These are phyloP conservation scores for Triplophysa bombifrons DNA, from an alignment of 2,797 vertebrate genomes.

Conservation along the genomic window DNA sequence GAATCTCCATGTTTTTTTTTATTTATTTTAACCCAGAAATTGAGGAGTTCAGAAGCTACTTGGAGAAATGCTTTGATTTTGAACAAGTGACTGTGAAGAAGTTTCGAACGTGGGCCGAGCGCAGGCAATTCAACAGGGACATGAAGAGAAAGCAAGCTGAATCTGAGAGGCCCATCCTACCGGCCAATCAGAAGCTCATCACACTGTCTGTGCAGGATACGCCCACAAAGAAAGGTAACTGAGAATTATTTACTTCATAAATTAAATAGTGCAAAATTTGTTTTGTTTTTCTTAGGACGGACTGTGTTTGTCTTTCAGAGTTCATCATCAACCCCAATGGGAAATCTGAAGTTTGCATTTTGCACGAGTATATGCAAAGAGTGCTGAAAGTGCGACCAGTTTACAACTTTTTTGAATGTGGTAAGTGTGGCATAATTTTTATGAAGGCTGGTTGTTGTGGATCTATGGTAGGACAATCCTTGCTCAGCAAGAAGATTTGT, in stretches of 20 bases:
- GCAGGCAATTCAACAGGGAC: constrained; percentile 96
- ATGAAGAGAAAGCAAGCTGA: constrained; percentile 98
- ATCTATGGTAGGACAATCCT: too few species aligned
- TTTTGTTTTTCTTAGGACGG: neutral
- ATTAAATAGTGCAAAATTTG: neutral
- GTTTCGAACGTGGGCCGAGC: constrained; percentile 97
- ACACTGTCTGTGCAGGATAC: constrained; percentile 96
- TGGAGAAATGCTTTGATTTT: constrained; percentile 97
- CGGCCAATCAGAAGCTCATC: constrained; percentile 98
- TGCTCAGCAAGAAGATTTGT: too few species aligned
- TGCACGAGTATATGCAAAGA: constrained; percentile 99
- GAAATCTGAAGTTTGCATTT: constrained; percentile 98
- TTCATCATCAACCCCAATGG: constrained; percentile 99
- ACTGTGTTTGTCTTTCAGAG: constrained; percentile 73
- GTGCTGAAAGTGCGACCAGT: constrained; percentile 99
- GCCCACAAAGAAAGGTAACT: constrained; percentile 94
- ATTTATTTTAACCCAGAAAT: constrained; percentile 76
- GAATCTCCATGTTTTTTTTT: neutral
- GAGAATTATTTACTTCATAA: neutral
- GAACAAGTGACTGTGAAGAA: constrained; percentile 99
- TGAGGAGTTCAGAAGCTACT: constrained; percentile 90
- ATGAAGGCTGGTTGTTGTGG: too few species aligned
- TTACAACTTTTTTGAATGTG: constrained; percentile 99
- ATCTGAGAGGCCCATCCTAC: constrained; percentile 93
- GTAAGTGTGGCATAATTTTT: constrained; percentile 78